Percentiles rank a stretch among this genome's conserved stretches.
Conservation (phyloP, 2,888 invertebrate genomes). For the Amphipyra berbera region DNA sequence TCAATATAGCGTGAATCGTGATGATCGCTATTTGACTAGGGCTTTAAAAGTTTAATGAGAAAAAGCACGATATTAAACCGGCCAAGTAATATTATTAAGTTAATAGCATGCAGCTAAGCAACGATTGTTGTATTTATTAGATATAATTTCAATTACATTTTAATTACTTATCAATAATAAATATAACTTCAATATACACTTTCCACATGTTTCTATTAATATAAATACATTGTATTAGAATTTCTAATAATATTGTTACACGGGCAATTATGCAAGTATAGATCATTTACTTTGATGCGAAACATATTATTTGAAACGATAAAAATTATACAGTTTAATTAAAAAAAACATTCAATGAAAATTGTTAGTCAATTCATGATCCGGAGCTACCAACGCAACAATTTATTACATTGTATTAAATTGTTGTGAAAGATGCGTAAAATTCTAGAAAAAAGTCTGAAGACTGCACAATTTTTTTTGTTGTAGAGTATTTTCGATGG, state of each 20-base stretch:
- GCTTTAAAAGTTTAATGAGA: slow-evolving; percentile 6
- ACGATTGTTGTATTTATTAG: slow-evolving; percentile 1
- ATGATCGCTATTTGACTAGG: background rate
- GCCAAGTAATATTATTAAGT: background rate
- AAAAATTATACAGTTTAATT: slow-evolving; percentile 10
- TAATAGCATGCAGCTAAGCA: background rate
- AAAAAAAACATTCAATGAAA: background rate
- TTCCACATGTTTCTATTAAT: slow-evolving; percentile 11
- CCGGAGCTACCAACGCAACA: background rate
- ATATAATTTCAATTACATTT: background rate
- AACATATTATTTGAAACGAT: slow-evolving; percentile 3
- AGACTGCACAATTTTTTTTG: too few species aligned
- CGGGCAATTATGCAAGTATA: slow-evolving; percentile 11
- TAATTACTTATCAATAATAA: background rate
- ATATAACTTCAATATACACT: background rate
- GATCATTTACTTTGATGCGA: slow-evolving; percentile 1
- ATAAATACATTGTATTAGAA: slow-evolving; percentile 4
- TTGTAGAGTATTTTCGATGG: too few species aligned
- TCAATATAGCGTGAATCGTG: slow-evolving; percentile 9
- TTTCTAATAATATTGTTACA: background rate
- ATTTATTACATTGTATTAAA: background rate
- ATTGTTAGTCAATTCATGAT: background rate
- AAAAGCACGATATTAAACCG: background rate
- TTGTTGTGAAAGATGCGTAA: too few species aligned
- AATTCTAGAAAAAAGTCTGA: too few species aligned